Conservation (phyloP, 2,113 vertebrate species). For the Rana temporaria region DNA sequence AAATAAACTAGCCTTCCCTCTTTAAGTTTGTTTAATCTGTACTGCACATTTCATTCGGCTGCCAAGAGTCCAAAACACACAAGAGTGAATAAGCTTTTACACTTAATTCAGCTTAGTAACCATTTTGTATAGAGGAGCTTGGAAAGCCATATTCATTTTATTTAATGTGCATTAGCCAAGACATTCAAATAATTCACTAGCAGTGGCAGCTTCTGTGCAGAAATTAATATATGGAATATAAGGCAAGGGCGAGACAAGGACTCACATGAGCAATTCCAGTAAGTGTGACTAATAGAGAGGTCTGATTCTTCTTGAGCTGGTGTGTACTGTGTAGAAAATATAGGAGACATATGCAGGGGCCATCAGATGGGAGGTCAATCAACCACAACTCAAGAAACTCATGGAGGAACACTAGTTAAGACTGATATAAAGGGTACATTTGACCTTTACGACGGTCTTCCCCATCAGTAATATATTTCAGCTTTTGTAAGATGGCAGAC, state of each 20-base stretch:
- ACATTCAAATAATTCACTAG: background rate
- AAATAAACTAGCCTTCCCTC: no score
- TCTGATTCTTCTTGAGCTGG: background rate
- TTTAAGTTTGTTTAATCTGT: no score
- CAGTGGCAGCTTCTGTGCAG: background rate
- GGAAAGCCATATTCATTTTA: background rate
- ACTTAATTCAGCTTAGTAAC: background rate
- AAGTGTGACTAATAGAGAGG: conserved; percentile 8
- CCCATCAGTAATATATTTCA: background rate
- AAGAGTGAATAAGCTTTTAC: background rate
- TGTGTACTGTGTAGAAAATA: background rate
- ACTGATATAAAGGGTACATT: background rate
- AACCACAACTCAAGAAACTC: no score
- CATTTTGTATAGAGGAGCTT: background rate
- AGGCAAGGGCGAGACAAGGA: conserved; percentile 25
- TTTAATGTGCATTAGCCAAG: background rate
- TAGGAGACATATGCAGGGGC: background rate
- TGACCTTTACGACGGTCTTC: background rate
- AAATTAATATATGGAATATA: conserved; percentile 16
- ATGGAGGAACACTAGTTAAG: no score
- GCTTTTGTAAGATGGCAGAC: background rate
- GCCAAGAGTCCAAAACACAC: no score
- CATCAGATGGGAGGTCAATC: no score
- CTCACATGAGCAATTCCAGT: conserved; percentile 9
- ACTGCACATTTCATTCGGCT: no score